Evolutionary conservation across 2,797 vertebrate species (phyloP).

Genomic region (Darevskia nairensis): DNA sequence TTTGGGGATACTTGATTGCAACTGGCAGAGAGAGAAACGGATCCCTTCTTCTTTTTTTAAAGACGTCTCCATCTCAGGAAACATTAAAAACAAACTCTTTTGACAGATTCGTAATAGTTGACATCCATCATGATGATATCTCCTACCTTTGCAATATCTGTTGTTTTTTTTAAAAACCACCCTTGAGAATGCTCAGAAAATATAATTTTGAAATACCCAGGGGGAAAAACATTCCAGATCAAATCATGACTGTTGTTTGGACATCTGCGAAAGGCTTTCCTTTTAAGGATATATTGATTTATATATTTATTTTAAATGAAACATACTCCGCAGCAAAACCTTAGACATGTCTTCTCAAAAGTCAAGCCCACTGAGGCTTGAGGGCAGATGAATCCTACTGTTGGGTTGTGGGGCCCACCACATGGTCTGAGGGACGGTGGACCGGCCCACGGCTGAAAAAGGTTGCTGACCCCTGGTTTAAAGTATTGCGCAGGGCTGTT

Average conservation of each 20-base stretch:
- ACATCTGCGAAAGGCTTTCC: neutral
- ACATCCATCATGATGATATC: neutral
- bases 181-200: neutral
- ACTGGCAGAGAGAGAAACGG: neutral
- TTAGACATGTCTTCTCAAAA: no score
- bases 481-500: no score
- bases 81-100: neutral
- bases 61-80: neutral
- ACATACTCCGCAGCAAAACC: neutral
- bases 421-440: no score
- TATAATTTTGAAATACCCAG: neutral
- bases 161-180: no score
- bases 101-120: neutral
- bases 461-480: no score
- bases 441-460: no score
- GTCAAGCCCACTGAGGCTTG: no score
- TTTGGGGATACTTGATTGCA: neutral
- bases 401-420: no score
- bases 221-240: no score
- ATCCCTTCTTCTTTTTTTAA: constrained; percentile 15
- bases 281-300: neutral
- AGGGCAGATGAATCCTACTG: no score
- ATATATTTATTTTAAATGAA: neutral
- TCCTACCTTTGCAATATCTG: neutral
- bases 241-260: neutral